phyloP scores from a whole-genome alignment of 2,113 vertebrate species.

The Naja naja region DNA sequence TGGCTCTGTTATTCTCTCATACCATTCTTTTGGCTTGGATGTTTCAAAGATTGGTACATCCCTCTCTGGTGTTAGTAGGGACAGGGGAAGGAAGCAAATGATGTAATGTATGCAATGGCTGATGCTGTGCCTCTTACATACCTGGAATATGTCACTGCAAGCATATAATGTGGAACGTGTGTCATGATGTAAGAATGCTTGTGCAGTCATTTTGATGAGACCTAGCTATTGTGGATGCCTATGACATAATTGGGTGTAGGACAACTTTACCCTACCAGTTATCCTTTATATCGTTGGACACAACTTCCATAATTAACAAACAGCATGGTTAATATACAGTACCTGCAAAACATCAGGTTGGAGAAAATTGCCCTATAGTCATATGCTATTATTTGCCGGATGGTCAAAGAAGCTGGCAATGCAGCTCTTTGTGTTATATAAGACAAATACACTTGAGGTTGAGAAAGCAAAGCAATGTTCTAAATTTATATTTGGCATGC shows the following conservation, averaged over 20 bases:
- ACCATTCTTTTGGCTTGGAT: not conserved
- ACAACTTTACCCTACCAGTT: not conserved
- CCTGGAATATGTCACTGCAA: not conserved
- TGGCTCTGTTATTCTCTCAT: rapidly evolving
- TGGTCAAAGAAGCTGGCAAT: rapidly evolving
- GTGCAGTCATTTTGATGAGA: not conserved
- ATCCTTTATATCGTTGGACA: not conserved
- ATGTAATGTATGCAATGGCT: not conserved
- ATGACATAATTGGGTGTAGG: not conserved
- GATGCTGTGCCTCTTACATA: not conserved
- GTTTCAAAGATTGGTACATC: not conserved
- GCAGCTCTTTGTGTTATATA: not conserved
- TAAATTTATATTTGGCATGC: not conserved
- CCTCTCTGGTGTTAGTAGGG: not conserved
- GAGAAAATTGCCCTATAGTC: not conserved
- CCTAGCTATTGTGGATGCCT: not conserved
- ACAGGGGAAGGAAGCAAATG: not conserved
- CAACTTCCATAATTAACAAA: not conserved
- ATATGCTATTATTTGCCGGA: not conserved
- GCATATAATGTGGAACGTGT: not conserved
- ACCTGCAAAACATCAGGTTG: not conserved
- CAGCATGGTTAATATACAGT: not conserved
- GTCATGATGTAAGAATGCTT: not conserved
- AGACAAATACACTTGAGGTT: not conserved
- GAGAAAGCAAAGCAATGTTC: not conserved